Evolutionary conservation across 2,888 invertebrate species (phyloP), one percentile per base, ranked within the genome.

Genomic region (Troglohyphantes excavatus): DNA sequence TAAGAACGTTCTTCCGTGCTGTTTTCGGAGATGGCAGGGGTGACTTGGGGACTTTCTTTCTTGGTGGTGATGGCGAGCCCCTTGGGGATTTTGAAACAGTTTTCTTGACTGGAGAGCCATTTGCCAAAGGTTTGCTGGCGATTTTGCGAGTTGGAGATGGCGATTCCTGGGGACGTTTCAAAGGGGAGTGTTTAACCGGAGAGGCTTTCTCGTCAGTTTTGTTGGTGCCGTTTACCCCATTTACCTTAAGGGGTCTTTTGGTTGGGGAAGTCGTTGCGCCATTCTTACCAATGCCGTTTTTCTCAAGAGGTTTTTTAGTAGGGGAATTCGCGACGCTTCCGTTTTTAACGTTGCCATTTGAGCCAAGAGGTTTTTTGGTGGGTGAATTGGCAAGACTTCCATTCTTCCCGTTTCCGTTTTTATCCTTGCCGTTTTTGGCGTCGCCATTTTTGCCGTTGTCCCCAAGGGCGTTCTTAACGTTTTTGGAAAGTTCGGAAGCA

Each of bases 21-120:
- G 78, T 65, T 53, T 84, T 83, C 0, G 89, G 89, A 7, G 89
- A 90, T 13, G 89, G 73, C 9, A 90, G 23, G 6, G 89, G 89
- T 5, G 84, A 68, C 27, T 83, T 89, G 11, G 61, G 21, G 0
- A 33, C 46, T 73, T 68, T 90, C 21, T 82, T 88, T 19, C 90
- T 79, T 9, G 85, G 72, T 9, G 90, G 90, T 1, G 90, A 90
- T 23, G 90, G 90, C 7, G 90, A 90, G 11, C 46, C 39, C 23
- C 67, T 73, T 1, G 73, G 70, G 0, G 23, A 33, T 27, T 73
- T 73, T 63, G 70, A n/a, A 27, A 19, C 46, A 23, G 39, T 59
- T 33, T 78, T 85, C 21, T 79, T 78, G 9, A 21, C 33, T 7
- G 79, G 79, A 1, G 67, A 68, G 0, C 29, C 27, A 2, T 46